A percentile compares a stretch with the other conserved stretches of the same genome.
phyloP scores from a whole-genome alignment of 1,140 invertebrate genomes.

The Nasonia vitripennis region DNA sequence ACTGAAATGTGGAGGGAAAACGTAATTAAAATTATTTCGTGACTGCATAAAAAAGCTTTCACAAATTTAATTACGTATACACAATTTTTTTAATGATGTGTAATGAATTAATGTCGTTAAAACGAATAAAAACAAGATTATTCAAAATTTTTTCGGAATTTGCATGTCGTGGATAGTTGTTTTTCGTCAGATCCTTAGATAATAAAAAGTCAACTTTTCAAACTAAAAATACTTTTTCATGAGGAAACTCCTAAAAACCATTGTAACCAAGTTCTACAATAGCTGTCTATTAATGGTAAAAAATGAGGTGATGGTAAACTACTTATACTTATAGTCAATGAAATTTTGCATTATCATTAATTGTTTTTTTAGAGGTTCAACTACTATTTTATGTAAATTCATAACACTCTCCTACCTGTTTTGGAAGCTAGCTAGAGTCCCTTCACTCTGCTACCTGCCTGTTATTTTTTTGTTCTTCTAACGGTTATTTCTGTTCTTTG shows the following conservation, averaged over 20 bases:
- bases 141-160: too few relatives aligned
- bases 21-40: not conserved
- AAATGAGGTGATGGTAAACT: not conserved
- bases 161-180: not conserved
- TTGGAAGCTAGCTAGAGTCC: slow-evolving; percentile 50
- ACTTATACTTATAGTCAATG: not conserved
- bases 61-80: not conserved
- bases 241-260: not conserved
- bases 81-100: not conserved
- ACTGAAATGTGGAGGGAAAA: not conserved
- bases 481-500: slow-evolving; percentile 3
- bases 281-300: not conserved
- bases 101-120: not conserved
- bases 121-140: too few relatives aligned
- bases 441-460: slow-evolving; percentile 49
- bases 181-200: not conserved
- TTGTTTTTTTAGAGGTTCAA: not conserved
- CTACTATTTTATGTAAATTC: slow-evolving; percentile 33
- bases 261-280: not conserved
- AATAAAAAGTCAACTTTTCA: not conserved
- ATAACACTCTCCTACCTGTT: slow-evolving; percentile 50
- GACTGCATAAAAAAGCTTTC: not conserved
- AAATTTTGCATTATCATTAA: not conserved
- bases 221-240: not conserved
- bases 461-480: slow-evolving; percentile 38